Percentiles rank a stretch among this genome's conserved stretches.
These are phyloP conservation scores for Epinotia demarniana DNA, from an alignment of 2,888 invertebrate genomes.

Conservation along the genomic window DNA sequence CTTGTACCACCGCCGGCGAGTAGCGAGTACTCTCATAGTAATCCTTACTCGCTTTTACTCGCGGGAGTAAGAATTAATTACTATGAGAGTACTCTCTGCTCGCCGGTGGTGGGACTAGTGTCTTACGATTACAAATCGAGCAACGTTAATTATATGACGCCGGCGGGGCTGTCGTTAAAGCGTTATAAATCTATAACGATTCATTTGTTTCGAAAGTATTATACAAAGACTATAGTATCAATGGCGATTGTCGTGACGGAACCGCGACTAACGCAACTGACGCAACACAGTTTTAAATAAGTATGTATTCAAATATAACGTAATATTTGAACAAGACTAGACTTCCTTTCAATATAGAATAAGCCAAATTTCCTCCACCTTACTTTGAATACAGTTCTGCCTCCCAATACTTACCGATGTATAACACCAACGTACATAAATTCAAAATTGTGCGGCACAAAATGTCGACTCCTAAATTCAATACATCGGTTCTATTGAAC, in stretches of 20 bases:
- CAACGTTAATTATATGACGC: too few species aligned
- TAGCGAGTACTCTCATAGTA: too few species aligned
- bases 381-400: not conserved
- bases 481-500: conserved; percentile 26
- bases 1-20: too few species aligned
- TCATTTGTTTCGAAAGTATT: too few species aligned
- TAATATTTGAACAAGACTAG: not conserved
- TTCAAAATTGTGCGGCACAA: conserved; percentile 15
- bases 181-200: too few species aligned
- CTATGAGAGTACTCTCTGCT: too few species aligned
- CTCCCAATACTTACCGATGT: conserved; percentile 6
- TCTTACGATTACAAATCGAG: too few species aligned
- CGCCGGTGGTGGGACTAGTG: too few species aligned
- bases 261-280: not conserved
- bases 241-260: not conserved
- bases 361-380: not conserved
- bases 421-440: conserved; percentile 4
- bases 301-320: not conserved
- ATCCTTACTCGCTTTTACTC: too few species aligned
- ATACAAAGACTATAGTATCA: not conserved
- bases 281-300: not conserved
- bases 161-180: too few species aligned
- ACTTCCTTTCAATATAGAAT: conserved; percentile 7
- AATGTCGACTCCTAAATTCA: conserved; percentile 27
- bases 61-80: too few species aligned